Evolutionary conservation across 2,888 invertebrate genomes (phyloP).

Genomic region (Apotomis turbidana): DNA sequence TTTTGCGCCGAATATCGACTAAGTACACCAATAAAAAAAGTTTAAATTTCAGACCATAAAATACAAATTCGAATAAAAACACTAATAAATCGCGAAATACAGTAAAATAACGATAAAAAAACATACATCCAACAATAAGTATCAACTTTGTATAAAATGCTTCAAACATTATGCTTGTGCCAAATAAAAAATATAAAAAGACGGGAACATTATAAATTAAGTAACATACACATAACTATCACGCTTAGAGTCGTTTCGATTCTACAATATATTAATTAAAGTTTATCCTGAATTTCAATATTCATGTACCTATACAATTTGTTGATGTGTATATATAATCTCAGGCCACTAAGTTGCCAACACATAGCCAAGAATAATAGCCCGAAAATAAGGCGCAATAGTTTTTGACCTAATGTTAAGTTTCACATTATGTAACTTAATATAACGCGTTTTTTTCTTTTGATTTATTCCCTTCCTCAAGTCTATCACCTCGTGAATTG

Average conservation of each 20-base stretch:
- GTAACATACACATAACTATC: constrained; percentile 36
- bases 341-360: too few species aligned
- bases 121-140: constrained; percentile 24
- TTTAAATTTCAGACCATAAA: neutral
- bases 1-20: neutral
- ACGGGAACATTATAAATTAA: constrained; percentile 33
- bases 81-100: constrained; percentile 15
- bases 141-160: constrained; percentile 16
- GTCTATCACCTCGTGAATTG: too few species aligned
- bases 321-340: too few species aligned
- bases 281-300: too few species aligned
- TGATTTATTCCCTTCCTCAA: too few species aligned
- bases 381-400: too few species aligned
- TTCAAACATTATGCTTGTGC: constrained; percentile 15
- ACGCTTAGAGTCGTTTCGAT: constrained; percentile 31
- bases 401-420: too few species aligned
- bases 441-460: too few species aligned
- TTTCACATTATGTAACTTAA: too few species aligned
- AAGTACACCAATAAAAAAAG: neutral
- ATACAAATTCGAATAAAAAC: neutral
- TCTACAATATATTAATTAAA: constrained; percentile 9
- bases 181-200: constrained; percentile 25
- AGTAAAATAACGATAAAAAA: constrained; percentile 14
- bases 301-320: neutral
- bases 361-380: too few species aligned